A percentile compares a stretch with the other conserved stretches of the same genome.
These are phyloP conservation scores for Rhincodon typus DNA, from an alignment of 2,797 vertebrate genomes.

Conservation along the genomic window DNA sequence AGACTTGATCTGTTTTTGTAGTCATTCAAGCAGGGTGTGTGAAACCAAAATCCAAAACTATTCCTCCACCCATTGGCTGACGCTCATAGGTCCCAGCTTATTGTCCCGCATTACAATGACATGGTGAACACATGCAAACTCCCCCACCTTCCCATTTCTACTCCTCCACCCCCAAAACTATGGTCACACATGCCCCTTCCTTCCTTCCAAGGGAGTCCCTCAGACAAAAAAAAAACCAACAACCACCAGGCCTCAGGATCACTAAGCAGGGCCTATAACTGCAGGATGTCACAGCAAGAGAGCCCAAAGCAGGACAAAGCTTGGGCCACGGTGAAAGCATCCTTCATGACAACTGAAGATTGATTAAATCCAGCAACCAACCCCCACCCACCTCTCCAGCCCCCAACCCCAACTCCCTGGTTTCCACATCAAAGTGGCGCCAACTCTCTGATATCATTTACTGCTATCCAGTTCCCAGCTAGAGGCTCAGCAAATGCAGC, in stretches of 20 bases:
- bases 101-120: conserved; percentile 51
- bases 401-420: neutral
- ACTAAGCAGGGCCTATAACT: conserved; percentile 28
- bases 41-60: conserved; percentile 32
- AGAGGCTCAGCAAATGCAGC: neutral
- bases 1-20: no score
- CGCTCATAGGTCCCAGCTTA: conserved; percentile 45
- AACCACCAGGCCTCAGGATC: conserved; percentile 38
- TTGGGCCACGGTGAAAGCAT: conserved; percentile 26
- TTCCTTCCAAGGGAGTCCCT: conserved; percentile 48
- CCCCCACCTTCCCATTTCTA: neutral
- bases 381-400: no score
- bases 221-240: conserved; percentile 31
- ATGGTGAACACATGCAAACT: conserved; percentile 46
- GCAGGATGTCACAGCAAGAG: conserved; percentile 31
- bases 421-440: conserved; percentile 27
- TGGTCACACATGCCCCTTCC: conserved; percentile 29
- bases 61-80: conserved; percentile 50
- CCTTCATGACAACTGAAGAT: conserved; percentile 22
- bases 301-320: conserved; percentile 34
- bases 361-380: conserved; percentile 18
- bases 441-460: conserved; percentile 30
- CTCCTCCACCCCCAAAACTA: neutral
- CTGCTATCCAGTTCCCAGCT: conserved; percentile 16
- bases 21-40: neutral